phyloP scores from a whole-genome alignment of 2,888 invertebrate genomes.

The Chymomyza fuscimana region DNA sequence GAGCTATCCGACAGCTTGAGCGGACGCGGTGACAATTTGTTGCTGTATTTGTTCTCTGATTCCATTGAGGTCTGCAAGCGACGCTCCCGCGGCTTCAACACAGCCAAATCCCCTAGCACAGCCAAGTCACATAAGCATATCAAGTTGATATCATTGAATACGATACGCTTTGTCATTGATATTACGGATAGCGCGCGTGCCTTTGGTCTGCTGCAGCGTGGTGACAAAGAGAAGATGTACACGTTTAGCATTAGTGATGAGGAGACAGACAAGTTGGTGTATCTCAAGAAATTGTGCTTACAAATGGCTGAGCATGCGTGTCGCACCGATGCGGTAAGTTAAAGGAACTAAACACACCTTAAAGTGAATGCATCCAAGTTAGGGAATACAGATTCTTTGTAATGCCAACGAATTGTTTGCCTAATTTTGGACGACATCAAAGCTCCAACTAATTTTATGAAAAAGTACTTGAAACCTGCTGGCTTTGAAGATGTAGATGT shows the following conservation, averaged over 20 bases:
- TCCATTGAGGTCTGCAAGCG: conserved; percentile 95
- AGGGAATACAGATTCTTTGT: background rate
- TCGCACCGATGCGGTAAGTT: conserved; percentile 92
- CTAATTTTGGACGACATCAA: too few relatives aligned
- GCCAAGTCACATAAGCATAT: conserved; percentile 95
- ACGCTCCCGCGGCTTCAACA: conserved; percentile 88
- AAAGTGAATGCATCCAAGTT: background rate
- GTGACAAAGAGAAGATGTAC: conserved; percentile 92
- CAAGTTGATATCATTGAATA: conserved; percentile 91
- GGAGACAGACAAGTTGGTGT: conserved; percentile 89
- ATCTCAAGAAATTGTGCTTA: conserved; percentile 90
- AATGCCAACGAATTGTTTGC: background rate
- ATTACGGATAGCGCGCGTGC: conserved; percentile 93
- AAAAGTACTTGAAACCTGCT: too few relatives aligned
- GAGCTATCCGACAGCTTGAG: conserved; percentile 92
- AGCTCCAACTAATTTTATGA: too few relatives aligned
- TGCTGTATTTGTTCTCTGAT: conserved; percentile 96
- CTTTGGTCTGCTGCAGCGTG: conserved; percentile 93
- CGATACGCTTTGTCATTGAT: conserved; percentile 94
- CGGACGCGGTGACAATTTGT: conserved; percentile 91
- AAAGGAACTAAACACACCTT: background rate
- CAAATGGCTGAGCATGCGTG: conserved; percentile 96
- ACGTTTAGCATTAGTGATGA: conserved; percentile 93
- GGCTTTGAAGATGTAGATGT: too few relatives aligned
- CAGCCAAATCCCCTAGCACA: conserved; percentile 86